phyloP scores from a whole-genome alignment of 2,888 invertebrate genomes.

The Caenorhabditis zanzibari region DNA sequence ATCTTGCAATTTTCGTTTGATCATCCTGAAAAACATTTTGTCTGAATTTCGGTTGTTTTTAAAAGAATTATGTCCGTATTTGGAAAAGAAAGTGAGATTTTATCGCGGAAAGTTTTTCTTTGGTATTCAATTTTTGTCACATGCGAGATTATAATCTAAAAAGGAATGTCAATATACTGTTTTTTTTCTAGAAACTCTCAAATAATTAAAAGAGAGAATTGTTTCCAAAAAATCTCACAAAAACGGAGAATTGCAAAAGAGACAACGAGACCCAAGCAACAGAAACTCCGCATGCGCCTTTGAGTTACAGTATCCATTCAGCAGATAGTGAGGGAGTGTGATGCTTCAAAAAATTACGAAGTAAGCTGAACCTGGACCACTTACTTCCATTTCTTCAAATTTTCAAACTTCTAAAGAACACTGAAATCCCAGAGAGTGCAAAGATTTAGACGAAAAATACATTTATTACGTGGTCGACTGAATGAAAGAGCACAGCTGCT shows the following conservation, averaged over 20 bases:
- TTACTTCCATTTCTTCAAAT: constrained; percentile 9
- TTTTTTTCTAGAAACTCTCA: not conserved
- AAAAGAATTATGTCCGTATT: not conserved
- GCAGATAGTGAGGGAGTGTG: not conserved
- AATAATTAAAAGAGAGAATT: not conserved
- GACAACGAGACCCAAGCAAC: not conserved
- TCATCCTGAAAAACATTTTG: constrained; percentile 73
- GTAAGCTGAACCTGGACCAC: constrained; percentile 6
- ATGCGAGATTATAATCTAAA: constrained; percentile 22
- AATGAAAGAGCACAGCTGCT: constrained; percentile 43
- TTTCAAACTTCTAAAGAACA: constrained; percentile 31
- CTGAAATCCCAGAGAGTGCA: constrained; percentile 25
- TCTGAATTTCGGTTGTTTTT: not conserved
- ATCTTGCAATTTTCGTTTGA: constrained; percentile 80
- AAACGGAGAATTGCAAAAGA: not conserved
- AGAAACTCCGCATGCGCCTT: not conserved
- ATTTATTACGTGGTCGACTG: constrained; percentile 57
- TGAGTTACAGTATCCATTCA: not conserved
- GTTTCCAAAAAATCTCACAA: not conserved
- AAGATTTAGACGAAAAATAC: constrained; percentile 33
- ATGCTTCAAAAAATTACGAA: not conserved
- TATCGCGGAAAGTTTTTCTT: constrained; percentile 2
- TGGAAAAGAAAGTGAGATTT: not conserved
- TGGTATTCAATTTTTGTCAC: constrained; percentile 12
- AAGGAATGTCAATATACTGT: not conserved